Base-by-base conservation (phyloP, 2,113 vertebrate genomes). In the Thinocorus orbignyianus region DNA sequence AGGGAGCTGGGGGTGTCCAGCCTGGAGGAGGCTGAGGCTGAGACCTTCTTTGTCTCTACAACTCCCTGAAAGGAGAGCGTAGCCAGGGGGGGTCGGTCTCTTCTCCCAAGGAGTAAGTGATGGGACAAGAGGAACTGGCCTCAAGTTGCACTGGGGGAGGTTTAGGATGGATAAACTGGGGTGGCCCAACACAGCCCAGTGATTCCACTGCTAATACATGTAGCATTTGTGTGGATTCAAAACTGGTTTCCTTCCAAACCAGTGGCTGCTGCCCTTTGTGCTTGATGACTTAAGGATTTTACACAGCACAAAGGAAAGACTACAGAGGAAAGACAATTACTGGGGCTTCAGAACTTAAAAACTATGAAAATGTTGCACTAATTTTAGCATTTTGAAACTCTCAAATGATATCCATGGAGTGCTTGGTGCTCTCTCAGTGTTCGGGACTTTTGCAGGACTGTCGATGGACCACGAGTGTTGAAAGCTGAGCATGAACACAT, bases 351-450 rank as follows among this genome's bases (percentile, higher is more conserved):
- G 39, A 48, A 42, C n/a, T 71, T 81, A 30, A 46, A 70, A 52
- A 41, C 18, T 11, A 46, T 1, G 0, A 49, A 57, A 37, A 37
- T 15, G 6, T 7, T 0, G 41, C 6, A 8, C 28, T 39, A 10
- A 20, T 81, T 71, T 65, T 52, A 42, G 22, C 44, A 17, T 60
- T 73, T 49, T 58, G 30, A 26, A 18, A 2, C 37, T 68, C 62
- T 81, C 25, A 52, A 9, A 26, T 8, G 19, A 35, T 17, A 78
- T 19, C 78, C 10, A 1, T 2, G 30, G 66, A 57, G 42, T 5
- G 11, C 39, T 58, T 30, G 44, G 17, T 54, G n/a, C 52, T 48
- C 6, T 1, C 28, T 6, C 69, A 71, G 20, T 4, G 3, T 65
- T 10, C 10, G 7, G 35, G 69, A 62, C 49, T 37, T 52, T 48